Percentiles rank a stretch among this genome's conserved stretches.
phyloP scores from a whole-genome alignment of 2,113 vertebrate genomes.

The Octodon degus region DNA sequence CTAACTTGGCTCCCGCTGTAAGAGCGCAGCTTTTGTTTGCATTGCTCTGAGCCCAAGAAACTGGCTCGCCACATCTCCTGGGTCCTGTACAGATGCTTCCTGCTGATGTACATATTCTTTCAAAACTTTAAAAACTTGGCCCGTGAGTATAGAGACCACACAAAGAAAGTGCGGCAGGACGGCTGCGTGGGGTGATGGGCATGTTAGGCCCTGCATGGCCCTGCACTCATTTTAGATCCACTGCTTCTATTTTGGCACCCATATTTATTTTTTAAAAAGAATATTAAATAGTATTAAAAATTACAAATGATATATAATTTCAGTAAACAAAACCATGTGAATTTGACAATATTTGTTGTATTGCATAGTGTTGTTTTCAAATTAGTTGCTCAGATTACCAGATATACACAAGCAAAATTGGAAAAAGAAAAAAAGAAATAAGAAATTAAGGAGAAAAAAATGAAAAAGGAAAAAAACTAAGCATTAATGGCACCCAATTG shows the following conservation, averaged over 20 bases:
- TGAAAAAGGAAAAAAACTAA: too few relatives aligned
- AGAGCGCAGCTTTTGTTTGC: slow-evolving; percentile 59
- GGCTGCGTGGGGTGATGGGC: neutral
- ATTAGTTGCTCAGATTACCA: too few relatives aligned
- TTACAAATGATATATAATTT: too few relatives aligned
- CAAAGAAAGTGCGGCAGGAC: neutral
- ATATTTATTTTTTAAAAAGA: neutral
- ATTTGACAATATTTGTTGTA: too few relatives aligned
- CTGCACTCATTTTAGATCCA: slow-evolving; percentile 39
- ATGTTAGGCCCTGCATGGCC: neutral
- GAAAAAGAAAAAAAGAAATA: too few relatives aligned
- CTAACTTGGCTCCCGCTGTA: neutral
- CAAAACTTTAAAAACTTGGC: slow-evolving; percentile 61
- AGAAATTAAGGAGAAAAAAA: too few relatives aligned
- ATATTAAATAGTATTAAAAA: too few relatives aligned
- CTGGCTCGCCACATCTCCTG: slow-evolving; percentile 19
- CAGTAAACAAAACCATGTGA: too few relatives aligned
- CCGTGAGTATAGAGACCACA: neutral
- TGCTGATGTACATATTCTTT: slow-evolving; percentile 44
- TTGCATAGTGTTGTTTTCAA: too few relatives aligned
- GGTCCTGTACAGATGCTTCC: neutral
- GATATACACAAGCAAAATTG: too few relatives aligned
- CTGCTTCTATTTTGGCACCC: slow-evolving; percentile 25
- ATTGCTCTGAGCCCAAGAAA: neutral
- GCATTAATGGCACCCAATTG: neutral